These are phyloP conservation scores for Agonopterix alstromeriana DNA, from an alignment of 2,888 invertebrate species.

Conservation along the genomic window DNA sequence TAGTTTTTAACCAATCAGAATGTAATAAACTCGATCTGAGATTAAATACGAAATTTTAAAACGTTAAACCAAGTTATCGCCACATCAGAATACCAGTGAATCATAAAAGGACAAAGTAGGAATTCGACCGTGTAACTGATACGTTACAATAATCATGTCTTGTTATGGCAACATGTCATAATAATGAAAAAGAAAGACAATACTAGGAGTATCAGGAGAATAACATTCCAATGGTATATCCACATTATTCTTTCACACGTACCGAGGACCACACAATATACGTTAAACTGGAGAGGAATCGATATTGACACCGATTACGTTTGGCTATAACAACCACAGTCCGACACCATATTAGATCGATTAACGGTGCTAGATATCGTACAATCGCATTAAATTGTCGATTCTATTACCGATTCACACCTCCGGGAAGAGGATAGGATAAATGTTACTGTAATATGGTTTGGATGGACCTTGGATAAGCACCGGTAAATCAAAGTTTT, in stretches of 20 bases:
- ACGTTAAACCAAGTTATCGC: background rate
- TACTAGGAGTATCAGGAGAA: conserved; percentile 14
- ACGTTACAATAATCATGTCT: conserved; percentile 46
- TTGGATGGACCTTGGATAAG: too few species aligned
- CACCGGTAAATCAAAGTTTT: too few species aligned
- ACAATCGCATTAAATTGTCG: conserved; percentile 44
- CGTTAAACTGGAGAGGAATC: conserved; percentile 26
- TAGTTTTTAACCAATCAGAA: conserved; percentile 36
- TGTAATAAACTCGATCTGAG: conserved; percentile 21
- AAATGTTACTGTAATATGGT: too few species aligned
- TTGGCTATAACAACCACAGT: conserved; percentile 37
- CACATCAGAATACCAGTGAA: conserved; percentile 5
- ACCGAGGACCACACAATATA: conserved; percentile 53
- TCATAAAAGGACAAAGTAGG: conserved; percentile 36
- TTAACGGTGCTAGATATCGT: conserved; percentile 42
- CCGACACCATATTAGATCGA: conserved; percentile 46
- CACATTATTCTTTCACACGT: conserved; percentile 36
- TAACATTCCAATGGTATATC: conserved; percentile 21
- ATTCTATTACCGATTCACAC: conserved; percentile 46
- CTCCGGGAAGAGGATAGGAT: conserved; percentile 9
- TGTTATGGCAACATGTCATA: conserved; percentile 54
- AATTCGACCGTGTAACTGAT: conserved; percentile 36
- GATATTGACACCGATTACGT: conserved; percentile 40
- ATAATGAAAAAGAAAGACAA: conserved; percentile 36
- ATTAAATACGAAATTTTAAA: background rate